Percentiles rank a stretch among this genome's conserved stretches.
These are phyloP conservation scores for Empidonax traillii DNA, from an alignment of 2,113 vertebrate species.

Conservation along the genomic window DNA sequence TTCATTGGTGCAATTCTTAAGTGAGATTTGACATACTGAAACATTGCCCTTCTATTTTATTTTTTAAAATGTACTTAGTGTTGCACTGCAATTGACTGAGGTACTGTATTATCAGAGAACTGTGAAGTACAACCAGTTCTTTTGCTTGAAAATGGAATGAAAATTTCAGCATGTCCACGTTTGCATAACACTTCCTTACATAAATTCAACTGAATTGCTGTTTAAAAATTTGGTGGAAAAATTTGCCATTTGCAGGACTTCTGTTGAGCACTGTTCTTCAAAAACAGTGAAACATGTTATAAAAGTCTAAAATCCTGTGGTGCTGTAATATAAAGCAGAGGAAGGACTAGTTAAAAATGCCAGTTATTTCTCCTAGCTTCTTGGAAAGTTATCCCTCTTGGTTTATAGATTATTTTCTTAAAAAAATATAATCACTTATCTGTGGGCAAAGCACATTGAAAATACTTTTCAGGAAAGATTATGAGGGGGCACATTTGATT, in stretches of 20 bases:
- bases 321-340: background rate
- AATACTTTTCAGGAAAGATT: background rate
- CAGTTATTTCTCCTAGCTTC: slow-evolving; percentile 24
- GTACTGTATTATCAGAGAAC: background rate
- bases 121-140: background rate
- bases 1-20: fast-evolving
- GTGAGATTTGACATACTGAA: background rate
- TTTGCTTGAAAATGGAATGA: background rate
- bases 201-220: background rate
- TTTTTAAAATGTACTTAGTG: background rate
- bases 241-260: background rate
- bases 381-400: background rate
- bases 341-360: slow-evolving; percentile 24
- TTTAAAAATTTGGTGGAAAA: background rate
- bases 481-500: background rate
- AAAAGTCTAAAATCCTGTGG: background rate
- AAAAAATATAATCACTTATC: background rate
- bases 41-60: background rate
- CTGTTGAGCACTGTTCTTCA: background rate
- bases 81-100: background rate
- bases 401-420: background rate
- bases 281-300: background rate
- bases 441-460: background rate
- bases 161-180: background rate
- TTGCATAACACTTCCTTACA: background rate